Base-by-base conservation (phyloP, 1,140 invertebrate species). In the Brachionus manjavacas region DNA sequence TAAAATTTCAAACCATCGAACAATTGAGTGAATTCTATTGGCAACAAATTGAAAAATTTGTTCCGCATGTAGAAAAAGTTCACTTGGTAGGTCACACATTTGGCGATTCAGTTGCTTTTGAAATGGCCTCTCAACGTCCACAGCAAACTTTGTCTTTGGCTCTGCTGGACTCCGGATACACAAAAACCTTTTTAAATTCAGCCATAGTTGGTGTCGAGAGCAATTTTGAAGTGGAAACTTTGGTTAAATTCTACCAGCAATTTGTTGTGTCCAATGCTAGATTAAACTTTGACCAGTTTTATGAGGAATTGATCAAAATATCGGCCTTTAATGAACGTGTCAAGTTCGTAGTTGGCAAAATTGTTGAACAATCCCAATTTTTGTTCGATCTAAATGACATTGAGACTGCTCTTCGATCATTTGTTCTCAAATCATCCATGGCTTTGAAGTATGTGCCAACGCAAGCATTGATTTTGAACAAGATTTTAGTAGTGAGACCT, bases 201-300 rank as follows among this genome's bases (percentile, higher is more conserved):
- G 2, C 41, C 14, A 23, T 70, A 31, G 35, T 39, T 31, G 35
- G 35, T 31, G 66, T 28, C 0, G 66, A 70, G n/a, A 31, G 35
- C 11, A 35, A 35, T 12, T 23, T 41, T 74, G 70, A 74, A 74
- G 1, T 74, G 16, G 72, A 76, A n/a, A 39, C 11, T 49, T 23
- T 76, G 20, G 46, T 43, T 25, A 76, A 28, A 76, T 76, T 76
- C 20, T 76, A 76, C 25, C 72, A 76, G 49, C 72, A 76, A 28
- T 76, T 49, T 76, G 72, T 76, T n/a, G 11, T 14, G 3, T 12
- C 72, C 7, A 20, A 28, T 35, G 70, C 35, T 43, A 76, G 72
- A 76, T 46, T 76, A 9, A 23, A 9, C 16, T 12, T 25, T 49
- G 72, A 76, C 14, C 16, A 52, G 28, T 76, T 76, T 31, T 4